phyloP scores from a whole-genome alignment of 2,797 vertebrate genomes.

The Merluccius polli region DNA sequence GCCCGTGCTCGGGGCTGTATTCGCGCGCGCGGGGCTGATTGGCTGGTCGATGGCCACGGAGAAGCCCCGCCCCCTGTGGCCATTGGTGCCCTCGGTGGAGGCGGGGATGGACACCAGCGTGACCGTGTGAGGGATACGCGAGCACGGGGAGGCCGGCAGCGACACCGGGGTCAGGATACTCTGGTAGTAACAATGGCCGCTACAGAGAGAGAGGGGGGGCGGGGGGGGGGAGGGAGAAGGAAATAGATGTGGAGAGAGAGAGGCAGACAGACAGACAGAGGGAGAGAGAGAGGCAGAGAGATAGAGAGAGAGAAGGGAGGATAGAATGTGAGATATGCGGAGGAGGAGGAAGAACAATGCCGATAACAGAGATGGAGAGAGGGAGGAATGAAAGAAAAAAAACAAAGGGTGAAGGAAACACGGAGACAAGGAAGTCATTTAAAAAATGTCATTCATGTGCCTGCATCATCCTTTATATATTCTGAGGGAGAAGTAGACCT shows the following conservation, averaged over 20 bases:
- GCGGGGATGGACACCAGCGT: conserved; percentile 94
- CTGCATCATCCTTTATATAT: neutral
- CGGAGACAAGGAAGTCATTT: neutral
- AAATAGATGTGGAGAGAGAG: too few relatives aligned
- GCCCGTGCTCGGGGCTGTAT: conserved; percentile 77
- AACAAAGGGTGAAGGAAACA: neutral
- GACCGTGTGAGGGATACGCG: conserved; percentile 92
- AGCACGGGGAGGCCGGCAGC: conserved; percentile 82
- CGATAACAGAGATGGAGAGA: neutral
- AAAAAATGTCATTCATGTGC: neutral
- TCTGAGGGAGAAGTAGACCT: neutral
- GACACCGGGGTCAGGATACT: conserved; percentile 88
- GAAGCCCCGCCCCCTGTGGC: conserved; percentile 83
- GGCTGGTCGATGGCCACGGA: conserved; percentile 89
- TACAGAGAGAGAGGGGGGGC: conserved; percentile 43
- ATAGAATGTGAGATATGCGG: neutral
- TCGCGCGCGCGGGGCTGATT: conserved; percentile 70
- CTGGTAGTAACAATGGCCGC: conserved; percentile 94
- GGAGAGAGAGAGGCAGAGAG: neutral
- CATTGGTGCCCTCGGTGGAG: conserved; percentile 69
- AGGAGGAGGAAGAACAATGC: neutral
- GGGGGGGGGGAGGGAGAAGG: too few relatives aligned
- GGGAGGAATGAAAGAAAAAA: neutral
- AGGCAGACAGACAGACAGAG: neutral
- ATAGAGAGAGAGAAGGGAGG: neutral